Conservation (phyloP, 2,797 vertebrate genomes). For the Cossypha heuglini region DNA sequence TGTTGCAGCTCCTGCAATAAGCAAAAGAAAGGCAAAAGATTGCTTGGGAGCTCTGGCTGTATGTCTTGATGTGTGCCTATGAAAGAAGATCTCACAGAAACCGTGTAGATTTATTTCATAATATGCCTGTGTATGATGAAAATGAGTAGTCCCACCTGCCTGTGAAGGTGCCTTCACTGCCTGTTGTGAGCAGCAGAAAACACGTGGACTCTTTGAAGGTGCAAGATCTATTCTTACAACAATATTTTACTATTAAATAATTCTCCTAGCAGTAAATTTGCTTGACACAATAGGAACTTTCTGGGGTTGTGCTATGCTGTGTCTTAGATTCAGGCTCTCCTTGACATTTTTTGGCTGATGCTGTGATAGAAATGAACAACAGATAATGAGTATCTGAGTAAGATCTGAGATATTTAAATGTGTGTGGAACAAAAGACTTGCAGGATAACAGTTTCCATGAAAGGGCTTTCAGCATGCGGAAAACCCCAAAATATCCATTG, state of each 20-base stretch:
- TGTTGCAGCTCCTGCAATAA: background rate
- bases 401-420: background rate
- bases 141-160: background rate
- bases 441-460: background rate
- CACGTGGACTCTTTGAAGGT: background rate
- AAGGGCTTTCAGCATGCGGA: background rate
- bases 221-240: background rate
- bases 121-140: background rate
- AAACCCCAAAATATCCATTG: background rate
- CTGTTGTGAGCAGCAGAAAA: background rate
- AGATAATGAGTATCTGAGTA: background rate
- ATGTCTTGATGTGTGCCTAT: background rate
- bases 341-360: background rate
- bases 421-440: background rate
- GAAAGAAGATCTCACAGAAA: background rate
- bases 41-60: background rate
- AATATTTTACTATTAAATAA: background rate
- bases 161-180: background rate
- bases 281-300: background rate
- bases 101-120: background rate
- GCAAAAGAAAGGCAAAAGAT: background rate
- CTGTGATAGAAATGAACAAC: background rate
- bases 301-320: background rate
- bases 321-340: background rate
- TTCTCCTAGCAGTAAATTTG: background rate